A percentile compares a stretch with the other conserved stretches of the same genome.
phyloP scores from a whole-genome alignment of 2,888 invertebrate genomes.

The Drosophila meridionalis region DNA sequence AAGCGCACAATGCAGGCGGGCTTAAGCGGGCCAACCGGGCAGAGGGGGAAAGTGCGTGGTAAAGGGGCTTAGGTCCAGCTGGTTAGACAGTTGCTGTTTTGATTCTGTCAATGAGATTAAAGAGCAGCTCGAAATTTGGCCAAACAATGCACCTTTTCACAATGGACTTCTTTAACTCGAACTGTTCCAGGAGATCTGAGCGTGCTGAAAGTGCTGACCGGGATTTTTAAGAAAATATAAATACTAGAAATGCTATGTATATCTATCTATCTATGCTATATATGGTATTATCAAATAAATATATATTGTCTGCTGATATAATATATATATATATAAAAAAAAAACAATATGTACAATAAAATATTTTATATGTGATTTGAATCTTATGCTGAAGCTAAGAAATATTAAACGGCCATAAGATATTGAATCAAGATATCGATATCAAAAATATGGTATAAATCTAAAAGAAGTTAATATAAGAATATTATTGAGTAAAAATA shows the following conservation, averaged over 20 bases:
- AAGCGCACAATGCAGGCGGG: constrained; percentile 37
- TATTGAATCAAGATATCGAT: no score
- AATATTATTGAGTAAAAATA: background rate
- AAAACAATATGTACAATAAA: background rate
- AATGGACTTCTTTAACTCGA: background rate
- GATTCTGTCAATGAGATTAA: constrained; percentile 64
- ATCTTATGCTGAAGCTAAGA: no score
- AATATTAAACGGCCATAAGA: no score
- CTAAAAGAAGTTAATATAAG: background rate
- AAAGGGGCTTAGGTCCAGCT: constrained; percentile 54
- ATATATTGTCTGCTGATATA: no score
- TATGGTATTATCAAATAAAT: no score
- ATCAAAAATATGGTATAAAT: no score
- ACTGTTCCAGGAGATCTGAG: background rate
- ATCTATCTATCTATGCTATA: no score
- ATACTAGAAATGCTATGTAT: background rate
- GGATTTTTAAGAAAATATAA: background rate
- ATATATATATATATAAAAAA: no score
- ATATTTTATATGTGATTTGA: background rate
- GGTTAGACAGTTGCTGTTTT: constrained; percentile 64
- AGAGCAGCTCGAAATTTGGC: constrained; percentile 49
- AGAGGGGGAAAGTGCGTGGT: background rate
- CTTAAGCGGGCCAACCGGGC: background rate
- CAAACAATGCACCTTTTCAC: constrained; percentile 27
- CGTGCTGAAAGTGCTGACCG: background rate